Conservation (phyloP, 1,140 invertebrate genomes). For the Zaprionus vittiger region DNA sequence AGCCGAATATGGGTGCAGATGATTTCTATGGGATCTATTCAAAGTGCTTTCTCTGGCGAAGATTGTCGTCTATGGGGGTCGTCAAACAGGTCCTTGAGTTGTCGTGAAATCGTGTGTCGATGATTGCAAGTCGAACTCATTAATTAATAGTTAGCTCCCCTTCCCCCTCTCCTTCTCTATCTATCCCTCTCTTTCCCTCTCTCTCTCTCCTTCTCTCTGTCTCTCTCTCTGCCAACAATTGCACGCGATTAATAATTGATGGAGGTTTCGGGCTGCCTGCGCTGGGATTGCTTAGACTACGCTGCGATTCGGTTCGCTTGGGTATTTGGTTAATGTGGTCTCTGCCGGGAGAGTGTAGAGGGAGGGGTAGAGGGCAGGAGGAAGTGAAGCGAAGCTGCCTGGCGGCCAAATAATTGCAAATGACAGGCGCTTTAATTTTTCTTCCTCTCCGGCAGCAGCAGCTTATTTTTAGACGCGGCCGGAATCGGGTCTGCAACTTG, state of each 20-base stretch:
- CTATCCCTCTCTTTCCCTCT: neutral
- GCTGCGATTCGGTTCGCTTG: conserved; percentile 41
- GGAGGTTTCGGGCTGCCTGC: conserved; percentile 25
- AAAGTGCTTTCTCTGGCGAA: neutral
- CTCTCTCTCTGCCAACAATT: conserved; percentile 30
- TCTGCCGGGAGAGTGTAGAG: neutral
- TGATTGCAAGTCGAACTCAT: conserved; percentile 26
- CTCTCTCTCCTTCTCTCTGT: neutral
- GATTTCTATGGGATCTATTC: neutral
- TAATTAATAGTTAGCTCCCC: conserved; percentile 49
- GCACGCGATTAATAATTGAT: conserved; percentile 69
- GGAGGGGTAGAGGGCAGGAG: neutral
- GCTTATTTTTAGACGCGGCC: conserved; percentile 58
- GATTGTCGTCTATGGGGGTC: neutral
- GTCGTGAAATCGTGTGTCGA: conserved; percentile 16
- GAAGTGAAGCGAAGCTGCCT: conserved; percentile 59
- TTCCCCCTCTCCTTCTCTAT: neutral
- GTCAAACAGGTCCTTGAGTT: neutral
- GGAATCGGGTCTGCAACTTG: conserved; percentile 6
- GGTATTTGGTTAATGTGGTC: conserved; percentile 57
- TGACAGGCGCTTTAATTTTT: conserved; percentile 82
- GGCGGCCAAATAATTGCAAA: conserved; percentile 72
- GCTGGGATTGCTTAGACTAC: conserved; percentile 40
- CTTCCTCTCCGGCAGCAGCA: conserved; percentile 62
- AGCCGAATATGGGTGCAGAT: neutral